Conservation (phyloP, 2,113 vertebrate genomes). For the Oryzias woworae region DNA sequence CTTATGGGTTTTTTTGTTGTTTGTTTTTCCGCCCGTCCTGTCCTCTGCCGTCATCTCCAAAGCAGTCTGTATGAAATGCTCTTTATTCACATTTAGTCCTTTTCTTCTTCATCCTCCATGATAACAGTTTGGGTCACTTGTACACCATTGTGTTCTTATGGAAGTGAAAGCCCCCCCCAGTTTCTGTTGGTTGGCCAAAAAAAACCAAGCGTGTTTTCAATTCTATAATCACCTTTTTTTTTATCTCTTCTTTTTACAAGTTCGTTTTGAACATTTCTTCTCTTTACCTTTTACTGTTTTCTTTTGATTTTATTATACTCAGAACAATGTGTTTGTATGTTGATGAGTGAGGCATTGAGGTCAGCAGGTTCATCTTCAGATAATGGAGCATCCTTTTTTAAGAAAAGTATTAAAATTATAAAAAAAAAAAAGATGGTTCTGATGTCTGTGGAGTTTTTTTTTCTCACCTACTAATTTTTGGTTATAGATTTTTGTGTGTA, state of each 20-base stretch:
- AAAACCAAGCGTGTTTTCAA: conserved; percentile 52
- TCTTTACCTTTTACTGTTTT: conserved; percentile 25
- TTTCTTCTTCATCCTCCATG: conserved; percentile 26
- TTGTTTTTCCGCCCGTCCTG: conserved; percentile 5
- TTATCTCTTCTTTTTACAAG: conserved; percentile 44
- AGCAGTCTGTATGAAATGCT: conserved; percentile 31
- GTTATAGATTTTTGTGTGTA: no score
- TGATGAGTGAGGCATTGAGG: conserved; percentile 68
- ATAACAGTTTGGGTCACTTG: conserved; percentile 45
- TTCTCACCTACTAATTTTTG: background rate
- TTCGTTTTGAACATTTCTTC: conserved; percentile 46
- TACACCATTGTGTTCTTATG: conserved; percentile 56
- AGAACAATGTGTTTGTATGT: conserved; percentile 68
- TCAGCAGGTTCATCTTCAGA: conserved; percentile 70
- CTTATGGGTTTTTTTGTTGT: conserved; percentile 23
- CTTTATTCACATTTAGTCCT: conserved; percentile 25
- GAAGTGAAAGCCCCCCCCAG: background rate
- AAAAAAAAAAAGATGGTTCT: conserved; percentile 18
- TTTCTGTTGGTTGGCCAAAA: conserved; percentile 30
- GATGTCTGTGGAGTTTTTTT: background rate
- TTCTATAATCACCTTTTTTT: conserved; percentile 22
- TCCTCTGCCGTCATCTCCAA: conserved; percentile 10
- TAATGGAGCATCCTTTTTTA: conserved; percentile 68
- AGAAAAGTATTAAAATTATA: conserved; percentile 76
- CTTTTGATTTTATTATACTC: conserved; percentile 40